phyloP scores from a whole-genome alignment of 2,113 vertebrate genomes.

The Sus scrofa region DNA sequence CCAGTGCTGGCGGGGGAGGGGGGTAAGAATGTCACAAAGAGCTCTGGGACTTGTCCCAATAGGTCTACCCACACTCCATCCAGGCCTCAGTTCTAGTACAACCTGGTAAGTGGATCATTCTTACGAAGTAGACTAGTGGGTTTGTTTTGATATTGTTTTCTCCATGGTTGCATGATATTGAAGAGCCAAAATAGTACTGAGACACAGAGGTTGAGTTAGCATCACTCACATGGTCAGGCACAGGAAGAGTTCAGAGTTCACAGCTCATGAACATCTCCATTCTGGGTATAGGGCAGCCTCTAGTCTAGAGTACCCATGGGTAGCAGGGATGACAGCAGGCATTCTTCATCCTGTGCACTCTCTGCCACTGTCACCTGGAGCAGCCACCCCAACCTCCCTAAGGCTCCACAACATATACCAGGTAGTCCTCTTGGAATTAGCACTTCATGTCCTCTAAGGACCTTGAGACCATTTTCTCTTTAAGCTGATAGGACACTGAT shows the following conservation, averaged over 20 bases:
- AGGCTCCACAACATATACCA: neutral
- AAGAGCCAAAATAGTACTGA: neutral
- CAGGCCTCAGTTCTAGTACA: neutral
- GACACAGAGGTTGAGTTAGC: neutral
- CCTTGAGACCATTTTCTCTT: neutral
- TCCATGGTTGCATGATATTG: neutral
- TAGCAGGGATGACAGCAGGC: neutral
- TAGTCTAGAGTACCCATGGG: neutral
- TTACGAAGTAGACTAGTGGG: neutral
- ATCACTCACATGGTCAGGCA: neutral
- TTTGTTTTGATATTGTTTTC: neutral
- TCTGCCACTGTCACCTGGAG: neutral
- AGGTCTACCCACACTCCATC: neutral
- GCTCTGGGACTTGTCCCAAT: neutral
- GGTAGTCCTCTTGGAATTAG: neutral
- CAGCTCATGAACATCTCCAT: neutral
- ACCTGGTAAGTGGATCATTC: neutral
- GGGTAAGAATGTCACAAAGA: neutral
- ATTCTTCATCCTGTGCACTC: neutral
- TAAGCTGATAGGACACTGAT: neutral
- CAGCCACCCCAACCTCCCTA: neutral
- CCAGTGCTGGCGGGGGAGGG: too few relatives aligned
- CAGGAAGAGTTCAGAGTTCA: neutral
- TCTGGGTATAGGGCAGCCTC: neutral
- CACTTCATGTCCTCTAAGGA: neutral